These are phyloP conservation scores for Cettia cetti DNA, from an alignment of 2,113 vertebrate species.

Conservation along the genomic window DNA sequence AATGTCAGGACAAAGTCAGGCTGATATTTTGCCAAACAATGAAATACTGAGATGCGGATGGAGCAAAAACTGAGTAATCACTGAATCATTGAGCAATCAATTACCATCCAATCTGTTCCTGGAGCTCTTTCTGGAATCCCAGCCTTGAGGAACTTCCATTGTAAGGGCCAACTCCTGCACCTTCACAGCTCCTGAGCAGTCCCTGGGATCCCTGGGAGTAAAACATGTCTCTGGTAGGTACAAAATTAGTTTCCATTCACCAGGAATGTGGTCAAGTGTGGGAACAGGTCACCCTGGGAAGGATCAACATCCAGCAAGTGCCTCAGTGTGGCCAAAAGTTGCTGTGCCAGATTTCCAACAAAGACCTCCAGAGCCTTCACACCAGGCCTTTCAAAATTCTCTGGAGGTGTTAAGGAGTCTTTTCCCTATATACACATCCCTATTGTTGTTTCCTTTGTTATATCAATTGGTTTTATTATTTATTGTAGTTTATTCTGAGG, in stretches of 20 bases:
- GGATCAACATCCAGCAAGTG: background rate
- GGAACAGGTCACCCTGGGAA: fast-evolving
- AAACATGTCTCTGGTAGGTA: background rate
- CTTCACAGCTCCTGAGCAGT: background rate
- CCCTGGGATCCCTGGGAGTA: background rate
- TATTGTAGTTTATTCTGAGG: background rate
- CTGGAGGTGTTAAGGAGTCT: background rate
- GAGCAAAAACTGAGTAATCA: conserved; percentile 35
- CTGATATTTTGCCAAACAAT: conserved; percentile 31
- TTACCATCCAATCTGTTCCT: background rate
- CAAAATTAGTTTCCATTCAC: background rate
- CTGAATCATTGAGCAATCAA: conserved; percentile 35
- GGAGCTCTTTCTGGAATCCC: background rate
- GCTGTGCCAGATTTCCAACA: background rate
- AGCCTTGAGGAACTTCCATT: background rate
- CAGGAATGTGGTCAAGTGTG: background rate
- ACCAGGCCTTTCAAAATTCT: background rate
- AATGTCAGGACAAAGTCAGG: conserved; percentile 50
- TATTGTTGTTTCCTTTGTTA: background rate
- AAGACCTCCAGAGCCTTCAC: background rate
- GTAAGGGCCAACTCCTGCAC: background rate
- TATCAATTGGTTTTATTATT: background rate
- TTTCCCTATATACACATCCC: background rate
- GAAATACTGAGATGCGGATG: conserved; percentile 26
- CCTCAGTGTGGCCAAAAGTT: background rate